A percentile compares a stretch with the other conserved stretches of the same genome.
phyloP scores from a whole-genome alignment of 2,797 vertebrate genomes.

The Tinamus major region DNA sequence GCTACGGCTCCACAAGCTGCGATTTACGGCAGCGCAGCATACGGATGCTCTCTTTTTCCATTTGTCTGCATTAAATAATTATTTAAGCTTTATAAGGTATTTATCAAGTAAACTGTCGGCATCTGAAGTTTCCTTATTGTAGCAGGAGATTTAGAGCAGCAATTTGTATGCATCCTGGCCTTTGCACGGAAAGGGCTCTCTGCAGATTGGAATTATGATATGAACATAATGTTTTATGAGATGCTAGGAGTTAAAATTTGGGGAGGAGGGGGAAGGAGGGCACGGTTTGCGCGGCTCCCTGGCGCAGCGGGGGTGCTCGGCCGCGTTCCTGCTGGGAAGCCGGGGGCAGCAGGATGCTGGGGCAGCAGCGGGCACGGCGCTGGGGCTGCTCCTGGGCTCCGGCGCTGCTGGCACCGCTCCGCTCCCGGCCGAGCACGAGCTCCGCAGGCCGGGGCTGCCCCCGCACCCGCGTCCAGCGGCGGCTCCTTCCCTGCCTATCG shows the following conservation, averaged over 20 bases:
- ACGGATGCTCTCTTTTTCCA: conserved; percentile 35
- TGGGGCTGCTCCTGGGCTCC: neutral
- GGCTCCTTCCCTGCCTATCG: neutral
- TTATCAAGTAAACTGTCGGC: conserved; percentile 74
- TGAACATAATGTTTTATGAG: conserved; percentile 66
- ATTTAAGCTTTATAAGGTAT: conserved; percentile 77
- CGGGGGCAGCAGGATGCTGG: neutral
- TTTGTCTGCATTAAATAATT: conserved; percentile 76
- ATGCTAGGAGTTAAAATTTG: conserved; percentile 44
- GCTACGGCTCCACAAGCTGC: neutral
- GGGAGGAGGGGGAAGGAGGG: neutral
- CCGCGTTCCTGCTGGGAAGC: neutral
- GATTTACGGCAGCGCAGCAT: conserved; percentile 43
- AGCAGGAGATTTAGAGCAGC: conserved; percentile 67
- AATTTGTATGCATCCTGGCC: conserved; percentile 60
- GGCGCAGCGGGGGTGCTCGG: neutral
- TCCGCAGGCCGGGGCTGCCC: neutral
- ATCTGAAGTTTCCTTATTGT: conserved; percentile 70
- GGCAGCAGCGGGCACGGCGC: neutral
- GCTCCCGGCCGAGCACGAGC: neutral
- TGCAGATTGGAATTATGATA: conserved; percentile 67
- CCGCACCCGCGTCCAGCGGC: fast-evolving
- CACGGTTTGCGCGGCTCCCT: neutral
- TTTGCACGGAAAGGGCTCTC: conserved; percentile 43
- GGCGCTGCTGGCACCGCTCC: too few species aligned